These are phyloP conservation scores for Gasteruption jaculator DNA, from an alignment of 2,888 invertebrate species.

Conservation along the genomic window DNA sequence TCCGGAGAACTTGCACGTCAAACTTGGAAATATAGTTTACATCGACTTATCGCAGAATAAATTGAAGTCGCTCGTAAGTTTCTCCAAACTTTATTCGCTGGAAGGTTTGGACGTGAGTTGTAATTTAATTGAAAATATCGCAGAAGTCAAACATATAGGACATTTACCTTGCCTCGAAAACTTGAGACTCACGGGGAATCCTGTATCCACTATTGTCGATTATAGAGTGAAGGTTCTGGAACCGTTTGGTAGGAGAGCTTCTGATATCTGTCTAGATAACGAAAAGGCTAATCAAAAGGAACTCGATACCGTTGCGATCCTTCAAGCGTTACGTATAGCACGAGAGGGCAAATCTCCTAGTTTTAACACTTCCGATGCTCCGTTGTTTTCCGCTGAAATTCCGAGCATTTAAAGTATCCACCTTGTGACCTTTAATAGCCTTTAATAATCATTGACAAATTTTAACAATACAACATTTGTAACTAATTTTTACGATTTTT, in stretches of 20 bases:
- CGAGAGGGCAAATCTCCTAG: constrained; percentile 65
- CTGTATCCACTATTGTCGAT: constrained; percentile 80
- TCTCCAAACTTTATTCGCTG: constrained; percentile 81
- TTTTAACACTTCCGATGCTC: constrained; percentile 55
- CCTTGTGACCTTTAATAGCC: too few relatives aligned
- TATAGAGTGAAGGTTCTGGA: constrained; percentile 88
- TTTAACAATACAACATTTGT: too few relatives aligned
- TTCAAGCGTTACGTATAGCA: constrained; percentile 80
- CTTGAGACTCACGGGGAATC: constrained; percentile 84
- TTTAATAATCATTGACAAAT: too few relatives aligned
- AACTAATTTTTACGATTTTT: too few relatives aligned
- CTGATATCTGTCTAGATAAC: constrained; percentile 83
- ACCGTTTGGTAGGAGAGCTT: constrained; percentile 77
- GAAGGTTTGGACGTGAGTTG: constrained; percentile 82
- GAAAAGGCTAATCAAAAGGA: constrained; percentile 83
- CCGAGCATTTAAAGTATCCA: constrained; percentile 42
- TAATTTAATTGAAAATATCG: constrained; percentile 75
- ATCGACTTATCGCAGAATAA: constrained; percentile 83
- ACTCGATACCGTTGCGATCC: constrained; percentile 84
- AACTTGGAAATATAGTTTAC: constrained; percentile 82
- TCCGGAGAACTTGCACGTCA: constrained; percentile 75
- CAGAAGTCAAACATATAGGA: constrained; percentile 76
- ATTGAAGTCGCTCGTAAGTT: constrained; percentile 66
- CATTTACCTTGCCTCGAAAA: constrained; percentile 82
- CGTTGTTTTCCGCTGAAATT: constrained; percentile 45